Base-by-base conservation (phyloP, 2,797 vertebrate genomes). In the Fistularia commersonii region DNA sequence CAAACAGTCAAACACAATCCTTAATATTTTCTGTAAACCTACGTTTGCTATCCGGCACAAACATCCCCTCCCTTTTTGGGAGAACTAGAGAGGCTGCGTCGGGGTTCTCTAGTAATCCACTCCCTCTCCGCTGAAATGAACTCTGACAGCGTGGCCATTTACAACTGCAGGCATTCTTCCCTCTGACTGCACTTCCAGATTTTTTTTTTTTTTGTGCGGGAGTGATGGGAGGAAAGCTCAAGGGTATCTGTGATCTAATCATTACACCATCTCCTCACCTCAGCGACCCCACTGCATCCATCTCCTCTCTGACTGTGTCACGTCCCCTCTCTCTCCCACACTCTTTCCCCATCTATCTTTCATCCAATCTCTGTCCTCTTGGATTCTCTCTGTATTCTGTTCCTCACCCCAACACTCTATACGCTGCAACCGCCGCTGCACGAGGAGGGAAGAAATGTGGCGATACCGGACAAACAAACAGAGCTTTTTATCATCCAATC, bases 201-300 rank as follows among this genome's bases (percentile, higher is more conserved):
- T 48, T 59, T 44, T 49, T 39, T 40, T 51, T 56, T 53, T 45
- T 52, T 57, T 54, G 61, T 32, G 44, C 59, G 13, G 62, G 54
- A 66, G 69, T 56, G 66, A 69, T 11, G 34, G 58, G 60, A 51
- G 61, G 72, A 64, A 76, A 77, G 69, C 84, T 86, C 82, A 81
- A 79, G 86, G 83, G 79, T 85, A 81, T 83, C 81, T 66, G 76
- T 82, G 82, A 87, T 87, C 88, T 87, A 86, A 89, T 90, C 86
- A 88, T 82, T 80, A 83, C 81, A 87, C 66, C 76, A 80, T 81
- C 83, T 74, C 79, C 80, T 85, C 83, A 87, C 84, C 83, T 74
- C 69, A 0, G 51, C 64, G 74, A 79, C 84, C 79, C 49, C 41
- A 46, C 77, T 61, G 69, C 82, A 85, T 85, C 82, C 85, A 82